Base-by-base conservation (phyloP, 2,888 invertebrate species). In the Brachyopa scutellaris region DNA sequence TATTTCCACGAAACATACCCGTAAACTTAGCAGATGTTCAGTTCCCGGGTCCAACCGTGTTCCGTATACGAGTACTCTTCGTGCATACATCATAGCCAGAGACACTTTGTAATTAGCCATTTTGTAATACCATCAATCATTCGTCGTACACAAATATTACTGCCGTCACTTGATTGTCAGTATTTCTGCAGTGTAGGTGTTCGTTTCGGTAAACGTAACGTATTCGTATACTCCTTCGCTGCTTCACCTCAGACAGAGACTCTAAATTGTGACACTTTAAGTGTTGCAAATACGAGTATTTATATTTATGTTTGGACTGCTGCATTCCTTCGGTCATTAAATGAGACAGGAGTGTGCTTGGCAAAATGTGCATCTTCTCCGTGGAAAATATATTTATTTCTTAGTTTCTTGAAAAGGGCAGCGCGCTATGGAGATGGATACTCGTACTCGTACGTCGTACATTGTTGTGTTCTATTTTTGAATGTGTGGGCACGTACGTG, bases 21-120 rank as follows among this genome's bases (percentile, higher is more conserved):
- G 69, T 64, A 55, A 62, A 31, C 69, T 33, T 45, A 74, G 33
- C 82, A 82, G 82, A 82, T 82, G 82, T 76, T 76, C 70, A 57
- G 70, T 64, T 70, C 76, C 69, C 70, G 51, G 70, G 70, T 70
- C 76, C 69, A 59, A 57, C 51, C 55, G n/a, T 62, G 36, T 80
- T 33, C 57, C 57, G 53, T 69, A 59, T 40, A 6, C 26, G 3
- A n/a, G 17, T 4, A 55, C 55, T 62, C 19, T n/a, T n/a, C 49
- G 40, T 64, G 76, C 80, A 77, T 66, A 77, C 82, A 82, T 82
- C 77, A 82, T 70, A 47, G 45, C 51, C 38, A 45, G 70, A 57
- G 76, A 82, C 82, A 82, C 69, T 76, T 61, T 70, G 76, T 77
- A 82, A 82, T 82, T 82, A 82, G 82, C 82, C 82, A 70, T 82